These are phyloP conservation scores for Heliconius ethilla DNA, from an alignment of 2,888 invertebrate genomes.

Conservation along the genomic window DNA sequence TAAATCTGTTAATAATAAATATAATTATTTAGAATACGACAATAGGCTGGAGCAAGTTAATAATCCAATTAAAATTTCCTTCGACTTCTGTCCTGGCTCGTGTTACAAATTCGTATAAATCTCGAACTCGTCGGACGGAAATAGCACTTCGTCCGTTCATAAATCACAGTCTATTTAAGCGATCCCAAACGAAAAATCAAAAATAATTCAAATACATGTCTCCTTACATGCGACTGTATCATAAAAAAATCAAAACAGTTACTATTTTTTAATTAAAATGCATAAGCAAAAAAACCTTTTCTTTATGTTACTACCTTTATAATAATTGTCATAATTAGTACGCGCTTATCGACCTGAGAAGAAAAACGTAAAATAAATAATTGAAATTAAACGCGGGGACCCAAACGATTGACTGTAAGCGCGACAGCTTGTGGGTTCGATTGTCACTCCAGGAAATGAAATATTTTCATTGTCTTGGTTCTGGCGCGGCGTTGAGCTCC, in stretches of 20 bases:
- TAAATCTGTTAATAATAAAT: too few relatives aligned
- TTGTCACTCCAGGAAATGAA: too few relatives aligned
- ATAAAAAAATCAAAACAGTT: conserved; percentile 28
- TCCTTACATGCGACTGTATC: conserved; percentile 51
- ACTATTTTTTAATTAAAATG: background rate
- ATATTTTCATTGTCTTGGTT: too few relatives aligned
- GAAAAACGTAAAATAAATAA: background rate
- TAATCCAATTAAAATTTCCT: conserved; percentile 80
- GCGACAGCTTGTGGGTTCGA: too few relatives aligned
- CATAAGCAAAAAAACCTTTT: background rate
- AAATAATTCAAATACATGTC: conserved; percentile 72
- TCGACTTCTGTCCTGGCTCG: conserved; percentile 72
- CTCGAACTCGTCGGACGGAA: conserved; percentile 78
- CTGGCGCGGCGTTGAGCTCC: too few relatives aligned
- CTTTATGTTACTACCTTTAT: too few relatives aligned
- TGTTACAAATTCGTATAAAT: conserved; percentile 80
- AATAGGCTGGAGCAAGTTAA: conserved; percentile 66
- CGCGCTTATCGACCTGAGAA: background rate
- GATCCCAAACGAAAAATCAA: conserved; percentile 78
- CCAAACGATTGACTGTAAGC: too few relatives aligned
- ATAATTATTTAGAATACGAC: conserved; percentile 44
- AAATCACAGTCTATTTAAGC: conserved; percentile 80
- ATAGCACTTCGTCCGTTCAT: conserved; percentile 78
- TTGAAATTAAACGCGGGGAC: background rate
- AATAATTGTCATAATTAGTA: background rate